These are phyloP conservation scores for Festucalex cinctus DNA, from an alignment of 2,113 vertebrate species.

Conservation along the genomic window DNA sequence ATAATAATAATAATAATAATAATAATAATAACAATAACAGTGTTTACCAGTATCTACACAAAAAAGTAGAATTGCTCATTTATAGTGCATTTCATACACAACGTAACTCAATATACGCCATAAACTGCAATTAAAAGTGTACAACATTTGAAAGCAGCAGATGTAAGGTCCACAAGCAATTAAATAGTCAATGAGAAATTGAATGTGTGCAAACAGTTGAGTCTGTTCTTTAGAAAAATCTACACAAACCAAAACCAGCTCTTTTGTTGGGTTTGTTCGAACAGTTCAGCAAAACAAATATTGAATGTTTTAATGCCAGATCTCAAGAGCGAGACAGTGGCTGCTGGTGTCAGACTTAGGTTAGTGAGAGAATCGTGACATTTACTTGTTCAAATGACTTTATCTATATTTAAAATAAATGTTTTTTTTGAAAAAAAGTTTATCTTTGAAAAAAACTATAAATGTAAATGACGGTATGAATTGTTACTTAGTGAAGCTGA, in stretches of 20 bases:
- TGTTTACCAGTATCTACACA: too few species aligned
- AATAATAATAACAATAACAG: too few species aligned
- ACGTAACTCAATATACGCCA: too few species aligned
- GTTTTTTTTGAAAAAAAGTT: too few species aligned
- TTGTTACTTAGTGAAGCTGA: slow-evolving; percentile 43
- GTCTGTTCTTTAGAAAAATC: not conserved
- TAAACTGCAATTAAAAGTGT: too few species aligned
- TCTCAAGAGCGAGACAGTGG: not conserved
- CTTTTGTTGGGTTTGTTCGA: not conserved
- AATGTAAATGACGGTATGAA: not conserved
- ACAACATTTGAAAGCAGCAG: too few species aligned
- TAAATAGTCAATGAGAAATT: not conserved
- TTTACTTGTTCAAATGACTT: not conserved
- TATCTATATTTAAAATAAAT: too few species aligned
- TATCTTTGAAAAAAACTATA: too few species aligned
- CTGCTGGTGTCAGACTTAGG: not conserved
- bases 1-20: too few species aligned
- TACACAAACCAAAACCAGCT: not conserved
- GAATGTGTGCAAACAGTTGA: not conserved
- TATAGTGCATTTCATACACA: too few species aligned
- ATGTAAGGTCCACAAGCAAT: too few species aligned
- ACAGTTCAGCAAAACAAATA: not conserved
- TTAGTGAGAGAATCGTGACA: not conserved
- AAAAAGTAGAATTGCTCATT: too few species aligned
- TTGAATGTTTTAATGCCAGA: not conserved